Base-by-base conservation (phyloP, 1,140 invertebrate genomes). In the Antheraea pernyi region DNA sequence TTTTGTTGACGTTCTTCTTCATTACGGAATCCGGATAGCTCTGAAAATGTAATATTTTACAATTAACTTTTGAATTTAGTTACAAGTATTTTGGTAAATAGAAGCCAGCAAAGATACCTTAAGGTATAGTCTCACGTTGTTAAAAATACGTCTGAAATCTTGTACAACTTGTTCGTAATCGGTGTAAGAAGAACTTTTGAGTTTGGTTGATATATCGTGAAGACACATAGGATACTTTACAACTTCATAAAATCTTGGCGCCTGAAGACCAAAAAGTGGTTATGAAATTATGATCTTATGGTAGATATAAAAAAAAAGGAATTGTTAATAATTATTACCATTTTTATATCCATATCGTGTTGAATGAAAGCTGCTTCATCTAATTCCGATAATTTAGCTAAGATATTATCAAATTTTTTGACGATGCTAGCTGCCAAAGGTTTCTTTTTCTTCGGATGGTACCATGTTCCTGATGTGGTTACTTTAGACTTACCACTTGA, bases 191-290 rank as follows among this genome's bases (percentile, higher is more conserved):
- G 84, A 86, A 76, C 88, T 91, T 69, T 86, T 89, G 59, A 93
- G 74, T 74, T 92, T 92, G 6, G 91, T 89, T 19, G 82, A 83
- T 68, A 93, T 91, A 71, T 92, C 88, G 62, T 90, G 83, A 10
- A 92, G 80, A 65, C 89, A 90, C 85, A 93, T 91, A 18, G 91
- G 91, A 76, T 92, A 86, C 72, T 92, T 92, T n/a, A 92, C 85
- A 19, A 92, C 85, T 78, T 92, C 91, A 67, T 91, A 92, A 78
- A 91, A 93, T 72, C 90, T 83, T n/a, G 91, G 91, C 67, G 89
- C 36, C 58, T 62, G 59, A 16, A 73, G 53, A 37, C 11, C 9
- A 19, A 18, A 72, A 62, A 68, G 0, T 53, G 42, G 9, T 64
- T 16, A 53, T 42, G 39, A 7, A 42, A 42, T 42, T 42, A 11